Conservation (phyloP, 2,113 vertebrate genomes). For the Micronycteris hirsuta region DNA sequence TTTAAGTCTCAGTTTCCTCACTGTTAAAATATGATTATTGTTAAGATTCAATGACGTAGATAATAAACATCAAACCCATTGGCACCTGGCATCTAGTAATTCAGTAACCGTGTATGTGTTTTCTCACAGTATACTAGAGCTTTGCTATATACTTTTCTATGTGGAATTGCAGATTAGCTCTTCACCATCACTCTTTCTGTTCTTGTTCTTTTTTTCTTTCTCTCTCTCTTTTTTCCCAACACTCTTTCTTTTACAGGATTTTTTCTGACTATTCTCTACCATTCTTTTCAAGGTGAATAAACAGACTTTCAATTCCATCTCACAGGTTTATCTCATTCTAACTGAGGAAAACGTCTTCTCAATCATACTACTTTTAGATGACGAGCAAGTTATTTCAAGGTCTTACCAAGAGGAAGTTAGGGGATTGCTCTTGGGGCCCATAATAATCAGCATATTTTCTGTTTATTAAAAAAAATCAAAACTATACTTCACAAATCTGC, state of each 20-base stretch:
- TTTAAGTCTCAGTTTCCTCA: not conserved
- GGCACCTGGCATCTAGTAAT: not conserved
- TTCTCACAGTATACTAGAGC: not conserved
- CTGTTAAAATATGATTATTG: not conserved
- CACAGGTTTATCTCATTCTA: conserved; percentile 14
- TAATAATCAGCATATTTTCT: not conserved
- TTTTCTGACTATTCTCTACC: not conserved
- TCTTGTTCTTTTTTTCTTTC: not conserved
- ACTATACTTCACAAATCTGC: not conserved
- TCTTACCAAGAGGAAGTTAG: not conserved
- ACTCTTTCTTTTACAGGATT: not conserved
- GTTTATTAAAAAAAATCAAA: not conserved
- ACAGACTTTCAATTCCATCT: not conserved
- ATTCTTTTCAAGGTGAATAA: not conserved
- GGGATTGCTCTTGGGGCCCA: not conserved
- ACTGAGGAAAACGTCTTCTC: not conserved
- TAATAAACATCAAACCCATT: not conserved
- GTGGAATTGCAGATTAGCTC: not conserved
- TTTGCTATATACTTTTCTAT: not conserved
- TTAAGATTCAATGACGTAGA: not conserved
- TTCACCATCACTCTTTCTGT: not conserved
- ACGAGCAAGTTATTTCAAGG: conserved; percentile 3
- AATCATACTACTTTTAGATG: not conserved
- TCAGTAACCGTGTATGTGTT: not conserved
- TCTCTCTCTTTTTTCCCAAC: not conserved